Base-by-base conservation (phyloP, 2,888 invertebrate species). In the Polyommatus iphigenia region DNA sequence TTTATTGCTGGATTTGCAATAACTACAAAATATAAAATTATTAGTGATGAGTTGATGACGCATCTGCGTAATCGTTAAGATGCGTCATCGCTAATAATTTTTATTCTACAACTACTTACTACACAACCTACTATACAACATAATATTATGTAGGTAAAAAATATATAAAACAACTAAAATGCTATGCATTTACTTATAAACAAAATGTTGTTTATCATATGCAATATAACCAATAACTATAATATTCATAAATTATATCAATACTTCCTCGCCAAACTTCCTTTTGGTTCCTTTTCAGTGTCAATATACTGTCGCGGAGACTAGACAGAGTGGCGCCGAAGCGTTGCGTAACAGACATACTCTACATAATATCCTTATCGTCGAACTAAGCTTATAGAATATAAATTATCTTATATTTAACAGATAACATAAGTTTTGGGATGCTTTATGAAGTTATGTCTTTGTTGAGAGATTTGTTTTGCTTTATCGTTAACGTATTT, bases 321-420 rank as follows among this genome's bases (percentile, higher is more conserved):
- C 85, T 84, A 91, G 91, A 91, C 91, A 84, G 81, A 80, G 81
- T 80, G 91, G 88, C 91, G 85, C 90, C 90, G 82, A 80, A 79
- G 78, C 81, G 81, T 87, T 88, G 85, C 82, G 82, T 82, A 83
- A 83, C 81, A 83, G 82, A 79, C 78, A 80, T 79, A 78, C 79
- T 80, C 79, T 78, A 78, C 79, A 24, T 18, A 32, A 54, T 46
- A 46, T 73, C 13, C 75, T 41, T 10, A 71, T n/a, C 18, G 41
- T 18, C 6, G 32, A 32, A 59, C 71, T n/a, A n/a, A 71, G 18
- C n/a, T 36, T 41, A 72, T 41, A 67, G 29, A 67, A 67, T 32
- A 29, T 67, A 67, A 29, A 67, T 67, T 67, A 67, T 67, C 29
- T 29, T 29, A 13, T 41, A 72, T 41, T 72, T 72, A 41, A n/a